Percentiles rank a stretch among this genome's conserved stretches.
Evolutionary conservation across 2,888 invertebrate genomes (phyloP).

Genomic region (Leuctra nigra): DNA sequence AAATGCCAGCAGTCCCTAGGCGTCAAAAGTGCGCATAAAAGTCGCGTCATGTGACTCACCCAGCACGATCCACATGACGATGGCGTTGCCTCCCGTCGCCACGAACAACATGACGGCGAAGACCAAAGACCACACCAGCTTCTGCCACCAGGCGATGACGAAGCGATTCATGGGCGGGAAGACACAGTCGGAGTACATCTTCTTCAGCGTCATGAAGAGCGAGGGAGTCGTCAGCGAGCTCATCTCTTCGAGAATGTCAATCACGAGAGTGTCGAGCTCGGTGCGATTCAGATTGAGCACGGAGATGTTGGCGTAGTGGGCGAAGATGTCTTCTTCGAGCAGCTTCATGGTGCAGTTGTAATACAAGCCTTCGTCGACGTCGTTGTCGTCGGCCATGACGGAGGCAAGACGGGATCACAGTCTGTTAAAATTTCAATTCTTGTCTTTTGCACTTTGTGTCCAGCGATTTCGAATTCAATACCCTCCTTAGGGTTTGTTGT

Average conservation of each 20-base stretch:
- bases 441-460: too few relatives aligned
- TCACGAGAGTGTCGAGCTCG: not conserved
- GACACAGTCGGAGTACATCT: slow-evolving; percentile 5
- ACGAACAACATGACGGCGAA: slow-evolving; percentile 34
- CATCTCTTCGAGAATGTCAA: not conserved
- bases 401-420: too few relatives aligned
- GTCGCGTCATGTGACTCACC: too few relatives aligned
- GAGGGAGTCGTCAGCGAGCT: not conserved
- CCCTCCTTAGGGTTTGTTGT: too few relatives aligned
- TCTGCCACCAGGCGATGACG: slow-evolving; percentile 40
- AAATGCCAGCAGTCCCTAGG: too few relatives aligned
- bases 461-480: too few relatives aligned
- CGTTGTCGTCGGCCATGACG: not conserved
- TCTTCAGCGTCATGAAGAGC: not conserved
- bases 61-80: slow-evolving; percentile 53
- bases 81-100: slow-evolving; percentile 43
- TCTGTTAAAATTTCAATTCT: too few relatives aligned
- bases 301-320: not conserved
- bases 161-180: slow-evolving; percentile 52
- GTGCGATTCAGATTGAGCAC: not conserved
- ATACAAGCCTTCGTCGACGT: not conserved
- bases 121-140: slow-evolving; percentile 34
- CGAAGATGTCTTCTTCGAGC: slow-evolving; percentile 1
- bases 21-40: too few relatives aligned
- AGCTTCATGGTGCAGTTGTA: slow-evolving; percentile 4